These are phyloP conservation scores for Chymomyza amoena DNA, from an alignment of 2,888 invertebrate species.

Conservation along the genomic window DNA sequence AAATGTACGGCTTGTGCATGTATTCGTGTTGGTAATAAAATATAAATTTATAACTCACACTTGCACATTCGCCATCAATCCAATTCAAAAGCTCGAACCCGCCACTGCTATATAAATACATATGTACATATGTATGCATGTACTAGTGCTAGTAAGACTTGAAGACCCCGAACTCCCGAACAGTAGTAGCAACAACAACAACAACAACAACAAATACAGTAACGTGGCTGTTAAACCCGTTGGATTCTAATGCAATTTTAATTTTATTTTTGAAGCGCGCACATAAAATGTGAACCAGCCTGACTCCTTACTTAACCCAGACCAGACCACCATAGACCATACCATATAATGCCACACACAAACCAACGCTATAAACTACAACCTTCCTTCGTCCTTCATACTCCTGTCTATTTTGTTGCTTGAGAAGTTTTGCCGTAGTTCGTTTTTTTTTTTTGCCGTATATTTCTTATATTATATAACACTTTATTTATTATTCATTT, in stretches of 20 bases:
- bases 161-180: neutral
- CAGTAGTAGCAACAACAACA: neutral
- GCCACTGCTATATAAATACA: too few relatives aligned
- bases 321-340: neutral
- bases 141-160: neutral
- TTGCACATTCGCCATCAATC: conserved; percentile 47
- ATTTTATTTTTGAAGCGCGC: conserved; percentile 70
- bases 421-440: conserved; percentile 39
- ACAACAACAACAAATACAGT: neutral
- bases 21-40: conserved; percentile 56
- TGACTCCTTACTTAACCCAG: neutral
- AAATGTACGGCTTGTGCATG: conserved; percentile 14
- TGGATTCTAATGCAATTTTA: conserved; percentile 72
- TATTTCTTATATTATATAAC: conserved; percentile 74
- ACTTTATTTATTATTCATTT: conserved; percentile 77
- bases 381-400: neutral
- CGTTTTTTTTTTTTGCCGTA: conserved; percentile 30
- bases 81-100: conserved; percentile 5
- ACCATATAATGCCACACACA: neutral
- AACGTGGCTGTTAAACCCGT: conserved; percentile 53
- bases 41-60: conserved; percentile 56
- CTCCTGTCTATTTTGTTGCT: neutral
- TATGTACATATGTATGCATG: too few relatives aligned
- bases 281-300: conserved; percentile 52
- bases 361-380: conserved; percentile 49